Base-by-base conservation (phyloP, 2,113 vertebrate species). In the Siphamia tubifer region DNA sequence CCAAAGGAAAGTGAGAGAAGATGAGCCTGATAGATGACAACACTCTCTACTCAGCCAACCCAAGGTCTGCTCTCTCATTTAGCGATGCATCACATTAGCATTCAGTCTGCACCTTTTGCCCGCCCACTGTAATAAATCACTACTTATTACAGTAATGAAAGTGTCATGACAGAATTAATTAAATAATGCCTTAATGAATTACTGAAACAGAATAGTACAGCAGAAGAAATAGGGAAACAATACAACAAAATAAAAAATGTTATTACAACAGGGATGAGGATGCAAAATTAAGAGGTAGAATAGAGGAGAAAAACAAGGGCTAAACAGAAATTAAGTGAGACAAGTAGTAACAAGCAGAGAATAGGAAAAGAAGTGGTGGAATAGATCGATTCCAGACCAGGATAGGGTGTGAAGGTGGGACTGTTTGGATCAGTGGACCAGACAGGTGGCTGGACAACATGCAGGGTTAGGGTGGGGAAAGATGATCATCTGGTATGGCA, bases 101-200 rank as follows among this genome's bases (percentile, higher is more conserved):
- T 74, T 72, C 63, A 52, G 44, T 13, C n/a, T 30, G 28, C 56
- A 8, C 6, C 25, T 20, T 53, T 44, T 42, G 13, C 21, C 24
- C 62, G 42, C 24, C 64, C 20, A 45, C 25, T 10, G 35, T 77
- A 65, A 82, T 74, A 11, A 80, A 77, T 71, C 68, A 47, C 35
- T 35, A 11, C 40, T 74, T 81, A 64, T 68, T 73, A 79, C 20
- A 25, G 30, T 67, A 40, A 73, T 84, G 44, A 82, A 82, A 49
- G 58, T 73, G 64, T 43, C 67, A 65, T 11, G 1, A 35, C 15
- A 61, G 15, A 55, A 61, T 51, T 53, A 24, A 72, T 45, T 35
- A 42, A 39, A 53, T 55, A 40, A 54, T 24, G 13, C 10, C 11
- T 15, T 49, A 51, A 60, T 54, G n/a, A 58, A 58, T 44, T 30